Evolutionary conservation across 2,888 invertebrate species (phyloP).

Genomic region (Tetropium fuscum): DNA sequence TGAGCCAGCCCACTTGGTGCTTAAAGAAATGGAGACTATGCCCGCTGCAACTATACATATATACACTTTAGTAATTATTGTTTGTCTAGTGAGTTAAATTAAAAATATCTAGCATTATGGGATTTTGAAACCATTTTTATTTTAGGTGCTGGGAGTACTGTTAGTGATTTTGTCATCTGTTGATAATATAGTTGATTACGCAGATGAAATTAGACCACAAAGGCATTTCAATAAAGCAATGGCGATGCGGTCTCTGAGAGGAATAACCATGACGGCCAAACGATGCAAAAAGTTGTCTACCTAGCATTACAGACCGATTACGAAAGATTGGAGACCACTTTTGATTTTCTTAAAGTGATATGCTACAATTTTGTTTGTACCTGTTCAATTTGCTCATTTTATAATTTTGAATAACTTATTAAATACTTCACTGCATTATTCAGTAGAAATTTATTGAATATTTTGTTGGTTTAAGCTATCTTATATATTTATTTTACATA

Average conservation of each 20-base stretch:
- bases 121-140: conserved; percentile 24
- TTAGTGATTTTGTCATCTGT: conserved; percentile 85
- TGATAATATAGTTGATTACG: conserved; percentile 65
- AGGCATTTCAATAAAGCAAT: conserved; percentile 90
- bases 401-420: conserved; percentile 29
- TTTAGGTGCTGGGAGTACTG: conserved; percentile 84
- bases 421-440: conserved; percentile 24
- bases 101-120: background rate
- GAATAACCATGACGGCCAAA: conserved; percentile 54
- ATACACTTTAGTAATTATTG: conserved; percentile 88
- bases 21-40: conserved; percentile 85
- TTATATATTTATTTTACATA: too few species aligned
- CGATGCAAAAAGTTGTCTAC: conserved; percentile 54
- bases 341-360: conserved; percentile 15
- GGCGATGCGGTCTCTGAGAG: conserved; percentile 85
- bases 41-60: conserved; percentile 86
- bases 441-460: too few species aligned
- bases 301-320: conserved; percentile 33
- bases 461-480: too few species aligned
- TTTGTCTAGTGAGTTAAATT: conserved; percentile 78
- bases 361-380: conserved; percentile 33
- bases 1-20: conserved; percentile 82
- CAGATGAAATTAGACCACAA: conserved; percentile 75
- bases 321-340: background rate
- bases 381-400: conserved; percentile 39